Evolutionary conservation across 2,113 vertebrate genomes (phyloP).

Genomic region (Heloderma charlesbogerti): DNA sequence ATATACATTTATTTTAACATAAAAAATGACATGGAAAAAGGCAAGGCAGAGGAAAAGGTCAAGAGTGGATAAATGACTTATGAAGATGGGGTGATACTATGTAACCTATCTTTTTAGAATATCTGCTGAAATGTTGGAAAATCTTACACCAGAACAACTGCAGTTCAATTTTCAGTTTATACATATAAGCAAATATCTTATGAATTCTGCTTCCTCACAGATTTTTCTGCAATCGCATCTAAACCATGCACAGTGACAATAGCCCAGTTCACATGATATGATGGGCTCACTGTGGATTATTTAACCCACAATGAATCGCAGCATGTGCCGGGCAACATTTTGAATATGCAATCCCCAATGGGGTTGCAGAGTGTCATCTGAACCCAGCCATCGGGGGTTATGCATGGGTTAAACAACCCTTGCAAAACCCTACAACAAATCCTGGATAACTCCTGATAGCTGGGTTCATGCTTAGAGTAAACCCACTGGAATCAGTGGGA

Average conservation of each 20-base stretch:
- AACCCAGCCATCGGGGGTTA: no score
- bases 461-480: neutral
- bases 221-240: neutral
- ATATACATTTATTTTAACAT: neutral
- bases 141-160: neutral
- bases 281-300: no score
- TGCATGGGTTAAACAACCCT: no score
- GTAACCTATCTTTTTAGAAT: neutral
- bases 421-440: no score
- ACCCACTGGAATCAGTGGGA: no score
- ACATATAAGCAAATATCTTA: neutral
- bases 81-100: neutral
- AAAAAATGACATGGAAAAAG: neutral
- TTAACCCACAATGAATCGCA: no score
- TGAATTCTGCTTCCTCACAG: neutral
- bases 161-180: neutral
- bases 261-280: no score
- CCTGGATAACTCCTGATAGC: no score
- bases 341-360: no score
- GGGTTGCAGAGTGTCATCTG: no score
- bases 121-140: conserved; percentile 13
- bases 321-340: no score
- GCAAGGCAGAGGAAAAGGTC: neutral
- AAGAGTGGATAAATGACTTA: neutral
- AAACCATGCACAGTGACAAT: neutral